Percentiles rank a stretch among this genome's conserved stretches.
These are phyloP conservation scores for Crotalus adamanteus DNA, from an alignment of 2,797 vertebrate genomes.

Conservation along the genomic window DNA sequence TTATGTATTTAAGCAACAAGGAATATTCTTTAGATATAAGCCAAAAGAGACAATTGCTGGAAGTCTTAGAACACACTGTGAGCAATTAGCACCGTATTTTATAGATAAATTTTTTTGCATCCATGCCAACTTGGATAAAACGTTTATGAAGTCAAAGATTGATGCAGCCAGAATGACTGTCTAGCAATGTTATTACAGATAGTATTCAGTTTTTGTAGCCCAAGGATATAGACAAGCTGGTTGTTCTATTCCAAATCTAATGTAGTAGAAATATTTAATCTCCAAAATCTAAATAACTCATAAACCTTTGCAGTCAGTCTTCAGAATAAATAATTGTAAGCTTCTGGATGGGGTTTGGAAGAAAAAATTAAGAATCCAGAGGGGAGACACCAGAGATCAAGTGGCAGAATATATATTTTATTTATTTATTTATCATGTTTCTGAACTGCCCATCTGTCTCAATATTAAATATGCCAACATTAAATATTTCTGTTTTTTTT, in stretches of 20 bases:
- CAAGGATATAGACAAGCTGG: neutral
- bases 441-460: neutral
- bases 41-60: neutral
- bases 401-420: neutral
- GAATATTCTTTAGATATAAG: neutral
- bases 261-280: conserved; percentile 7
- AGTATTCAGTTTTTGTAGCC: neutral
- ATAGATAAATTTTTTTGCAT: neutral
- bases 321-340: neutral
- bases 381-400: neutral
- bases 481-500: neutral
- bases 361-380: neutral
- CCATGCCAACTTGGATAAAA: neutral
- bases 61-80: neutral
- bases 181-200: neutral
- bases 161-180: neutral
- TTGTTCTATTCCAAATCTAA: neutral
- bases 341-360: neutral
- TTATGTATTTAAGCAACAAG: neutral
- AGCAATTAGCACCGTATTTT: neutral
- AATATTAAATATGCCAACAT: neutral
- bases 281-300: conserved; percentile 14
- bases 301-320: conserved; percentile 4
- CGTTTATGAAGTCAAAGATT: neutral
- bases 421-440: neutral